A percentile compares a stretch with the other conserved stretches of the same genome.
These are phyloP conservation scores for Sander lucioperca DNA, from an alignment of 2,113 vertebrate genomes.

Conservation along the genomic window DNA sequence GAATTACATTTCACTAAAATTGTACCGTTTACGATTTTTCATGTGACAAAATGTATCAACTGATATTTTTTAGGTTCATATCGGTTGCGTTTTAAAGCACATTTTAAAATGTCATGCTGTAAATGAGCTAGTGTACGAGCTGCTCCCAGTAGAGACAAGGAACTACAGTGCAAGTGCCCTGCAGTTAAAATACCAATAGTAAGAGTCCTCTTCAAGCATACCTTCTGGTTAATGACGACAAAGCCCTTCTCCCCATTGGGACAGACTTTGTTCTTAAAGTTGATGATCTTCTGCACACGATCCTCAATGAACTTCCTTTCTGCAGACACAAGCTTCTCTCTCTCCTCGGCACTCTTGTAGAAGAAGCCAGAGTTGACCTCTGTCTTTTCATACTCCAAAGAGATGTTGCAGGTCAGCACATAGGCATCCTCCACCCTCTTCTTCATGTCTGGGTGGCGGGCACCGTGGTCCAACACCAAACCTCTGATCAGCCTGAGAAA, in stretches of 20 bases:
- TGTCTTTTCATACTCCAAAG: conserved; percentile 98
- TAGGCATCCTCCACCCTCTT: conserved; percentile 95
- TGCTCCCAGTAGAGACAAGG: not conserved
- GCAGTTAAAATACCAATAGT: not conserved
- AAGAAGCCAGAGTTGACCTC: conserved; percentile 99
- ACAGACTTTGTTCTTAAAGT: conserved; percentile 91
- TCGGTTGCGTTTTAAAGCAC: not conserved
- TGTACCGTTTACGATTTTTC: too few species aligned
- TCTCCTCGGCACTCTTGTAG: conserved; percentile 95
- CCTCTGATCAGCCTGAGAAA: conserved; percentile 88
- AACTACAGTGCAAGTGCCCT: not conserved
- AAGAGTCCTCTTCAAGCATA: conserved; percentile 51
- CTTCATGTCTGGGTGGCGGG: conserved; percentile 98
- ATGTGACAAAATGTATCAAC: too few species aligned
- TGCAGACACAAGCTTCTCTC: conserved; percentile 95
- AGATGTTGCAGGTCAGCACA: conserved; percentile 95
- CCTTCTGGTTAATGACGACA: conserved; percentile 98
- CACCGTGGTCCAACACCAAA: conserved; percentile 96
- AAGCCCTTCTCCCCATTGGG: conserved; percentile 92
- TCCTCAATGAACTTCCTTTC: conserved; percentile 98
- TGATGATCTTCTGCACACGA: conserved; percentile 94
- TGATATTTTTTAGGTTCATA: not conserved
- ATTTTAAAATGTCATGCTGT: too few species aligned
- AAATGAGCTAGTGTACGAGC: too few species aligned
- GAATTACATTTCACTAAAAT: too few species aligned